These are phyloP conservation scores for Pseudeuparius sepicola DNA, from an alignment of 2,888 invertebrate genomes.

Conservation along the genomic window DNA sequence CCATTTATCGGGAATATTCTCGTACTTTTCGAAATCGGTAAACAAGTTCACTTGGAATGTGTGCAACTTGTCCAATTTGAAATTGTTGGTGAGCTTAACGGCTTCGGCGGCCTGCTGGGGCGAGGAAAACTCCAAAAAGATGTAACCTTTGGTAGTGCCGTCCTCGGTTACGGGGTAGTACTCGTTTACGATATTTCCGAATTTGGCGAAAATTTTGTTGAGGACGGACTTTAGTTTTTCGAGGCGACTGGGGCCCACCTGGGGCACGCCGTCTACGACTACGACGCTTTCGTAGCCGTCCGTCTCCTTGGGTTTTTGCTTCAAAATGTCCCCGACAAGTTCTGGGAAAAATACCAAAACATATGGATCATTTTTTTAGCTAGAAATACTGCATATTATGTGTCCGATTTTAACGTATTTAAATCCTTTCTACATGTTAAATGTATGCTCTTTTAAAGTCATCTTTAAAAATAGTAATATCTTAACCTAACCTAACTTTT, in stretches of 20 bases:
- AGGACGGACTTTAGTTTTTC: conserved; percentile 90
- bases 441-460: too few species aligned
- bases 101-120: conserved; percentile 80
- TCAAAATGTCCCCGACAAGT: conserved; percentile 81
- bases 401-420: too few species aligned
- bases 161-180: conserved; percentile 77
- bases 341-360: conserved; percentile 56
- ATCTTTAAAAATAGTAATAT: too few species aligned
- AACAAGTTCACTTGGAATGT: conserved; percentile 79
- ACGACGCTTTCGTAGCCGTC: conserved; percentile 95
- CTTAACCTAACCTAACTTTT: conserved; percentile 21
- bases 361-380: too few species aligned
- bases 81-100: conserved; percentile 78
- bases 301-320: conserved; percentile 83
- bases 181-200: conserved; percentile 79
- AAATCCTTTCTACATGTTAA: too few species aligned
- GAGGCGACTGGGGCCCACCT: conserved; percentile 83
- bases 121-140: conserved; percentile 85
- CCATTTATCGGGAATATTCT: conserved; percentile 87
- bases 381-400: too few species aligned
- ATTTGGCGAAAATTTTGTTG: conserved; percentile 81
- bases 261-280: conserved; percentile 93
- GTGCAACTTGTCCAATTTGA: conserved; percentile 92
- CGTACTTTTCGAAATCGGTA: conserved; percentile 91
- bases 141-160: conserved; percentile 78